These are phyloP conservation scores for Tetragonula clypearis DNA, from an alignment of 1,140 invertebrate species.

Conservation along the genomic window DNA sequence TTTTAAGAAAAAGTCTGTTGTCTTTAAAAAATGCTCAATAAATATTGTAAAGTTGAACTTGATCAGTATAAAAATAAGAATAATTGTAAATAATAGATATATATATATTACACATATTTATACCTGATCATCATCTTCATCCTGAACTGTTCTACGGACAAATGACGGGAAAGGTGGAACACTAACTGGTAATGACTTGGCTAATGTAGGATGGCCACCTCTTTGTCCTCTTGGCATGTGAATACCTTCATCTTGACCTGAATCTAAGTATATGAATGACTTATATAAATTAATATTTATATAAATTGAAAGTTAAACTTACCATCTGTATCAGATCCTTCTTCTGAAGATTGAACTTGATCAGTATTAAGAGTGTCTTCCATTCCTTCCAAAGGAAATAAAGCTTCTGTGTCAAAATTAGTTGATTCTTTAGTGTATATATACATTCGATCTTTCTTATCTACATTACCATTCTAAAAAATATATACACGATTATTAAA, in stretches of 20 bases:
- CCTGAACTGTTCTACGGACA: constrained; percentile 69
- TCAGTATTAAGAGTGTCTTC: constrained; percentile 75
- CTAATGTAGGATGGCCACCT: constrained; percentile 76
- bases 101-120: constrained; percentile 31
- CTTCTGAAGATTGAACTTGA: constrained; percentile 74
- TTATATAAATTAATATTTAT: constrained; percentile 15
- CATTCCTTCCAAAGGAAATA: constrained; percentile 83
- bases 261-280: constrained; percentile 67
- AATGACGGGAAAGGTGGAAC: constrained; percentile 81
- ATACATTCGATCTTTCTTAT: constrained; percentile 58
- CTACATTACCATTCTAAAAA: constrained; percentile 69
- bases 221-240: constrained; percentile 77
- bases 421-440: constrained; percentile 60
- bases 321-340: constrained; percentile 82
- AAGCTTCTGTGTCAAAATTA: constrained; percentile 80
- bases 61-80: not conserved
- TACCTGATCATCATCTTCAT: constrained; percentile 80
- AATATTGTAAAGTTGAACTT: not conserved
- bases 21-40: not conserved
- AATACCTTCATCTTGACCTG: constrained; percentile 80
- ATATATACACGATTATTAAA: not conserved
- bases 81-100: not conserved
- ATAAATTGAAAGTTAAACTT: constrained; percentile 23
- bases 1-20: constrained; percentile 11
- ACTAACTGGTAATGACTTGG: constrained; percentile 83